Conservation (phyloP, 2,113 vertebrate species). For the Pipra filicauda region DNA sequence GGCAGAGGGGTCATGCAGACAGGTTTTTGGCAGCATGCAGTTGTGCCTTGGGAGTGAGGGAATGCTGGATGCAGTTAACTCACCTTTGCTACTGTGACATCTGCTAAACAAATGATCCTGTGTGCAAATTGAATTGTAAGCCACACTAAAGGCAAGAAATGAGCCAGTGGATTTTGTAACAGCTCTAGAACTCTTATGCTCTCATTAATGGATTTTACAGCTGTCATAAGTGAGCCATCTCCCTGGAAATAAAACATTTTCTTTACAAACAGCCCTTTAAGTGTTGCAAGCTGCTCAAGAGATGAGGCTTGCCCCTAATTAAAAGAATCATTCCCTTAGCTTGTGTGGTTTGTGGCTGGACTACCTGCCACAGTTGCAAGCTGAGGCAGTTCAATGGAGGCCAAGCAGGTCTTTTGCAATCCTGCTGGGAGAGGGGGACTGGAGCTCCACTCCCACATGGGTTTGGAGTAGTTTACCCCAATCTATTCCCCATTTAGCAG, state of each 20-base stretch:
- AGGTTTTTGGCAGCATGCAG: fast-evolving
- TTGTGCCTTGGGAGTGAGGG: neutral
- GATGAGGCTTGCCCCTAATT: neutral
- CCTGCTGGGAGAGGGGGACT: neutral
- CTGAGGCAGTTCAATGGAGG: neutral
- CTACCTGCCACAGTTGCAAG: neutral
- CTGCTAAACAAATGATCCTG: neutral
- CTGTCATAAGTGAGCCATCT: neutral
- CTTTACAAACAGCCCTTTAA: neutral
- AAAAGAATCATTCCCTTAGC: neutral
- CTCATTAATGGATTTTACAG: constrained; percentile 29
- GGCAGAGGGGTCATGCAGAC: neutral
- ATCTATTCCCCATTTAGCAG: neutral
- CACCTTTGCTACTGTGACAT: neutral
- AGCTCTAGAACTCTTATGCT: neutral
- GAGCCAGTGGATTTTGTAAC: neutral
- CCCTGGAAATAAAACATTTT: constrained; percentile 12
- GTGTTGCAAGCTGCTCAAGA: neutral
- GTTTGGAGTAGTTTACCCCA: neutral
- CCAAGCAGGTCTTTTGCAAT: neutral
- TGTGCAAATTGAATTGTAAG: neutral
- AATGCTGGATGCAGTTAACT: neutral
- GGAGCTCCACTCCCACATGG: neutral
- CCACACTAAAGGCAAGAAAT: neutral
- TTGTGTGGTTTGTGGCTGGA: neutral